phyloP scores from a whole-genome alignment of 2,113 vertebrate species.

The Sporophila hypoxantha region DNA sequence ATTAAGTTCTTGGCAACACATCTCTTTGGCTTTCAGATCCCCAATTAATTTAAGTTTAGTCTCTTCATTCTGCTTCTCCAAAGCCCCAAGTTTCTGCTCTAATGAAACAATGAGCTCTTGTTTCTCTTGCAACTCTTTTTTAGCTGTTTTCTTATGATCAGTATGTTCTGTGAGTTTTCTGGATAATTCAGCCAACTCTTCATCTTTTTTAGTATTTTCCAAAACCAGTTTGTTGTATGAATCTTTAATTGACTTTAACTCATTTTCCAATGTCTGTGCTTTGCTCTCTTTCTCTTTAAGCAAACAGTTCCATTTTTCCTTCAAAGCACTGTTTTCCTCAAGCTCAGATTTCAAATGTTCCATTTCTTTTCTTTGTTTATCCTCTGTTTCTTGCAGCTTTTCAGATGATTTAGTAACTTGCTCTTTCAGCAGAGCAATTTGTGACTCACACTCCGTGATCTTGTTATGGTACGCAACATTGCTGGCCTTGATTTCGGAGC shows the following conservation, averaged over 20 bases:
- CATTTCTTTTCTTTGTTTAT: slow-evolving; percentile 36
- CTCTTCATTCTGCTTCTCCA: slow-evolving; percentile 53
- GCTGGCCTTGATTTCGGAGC: slow-evolving; percentile 71
- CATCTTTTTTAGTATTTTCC: slow-evolving; percentile 65
- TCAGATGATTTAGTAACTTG: slow-evolving; percentile 61
- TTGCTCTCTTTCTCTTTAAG: slow-evolving; percentile 58
- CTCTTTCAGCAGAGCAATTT: slow-evolving; percentile 74
- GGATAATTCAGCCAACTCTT: slow-evolving; percentile 65
- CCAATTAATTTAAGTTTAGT: slow-evolving; percentile 56
- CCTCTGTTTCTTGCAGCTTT: slow-evolving; percentile 67
- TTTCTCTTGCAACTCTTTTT: slow-evolving; percentile 63
- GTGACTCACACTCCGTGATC: slow-evolving; percentile 71
- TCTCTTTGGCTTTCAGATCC: slow-evolving; percentile 62
- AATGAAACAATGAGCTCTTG: slow-evolving; percentile 63
- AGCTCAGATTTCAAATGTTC: slow-evolving; percentile 64
- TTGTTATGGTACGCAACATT: slow-evolving; percentile 50
- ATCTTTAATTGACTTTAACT: slow-evolving; percentile 77
- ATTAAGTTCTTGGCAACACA: slow-evolving; percentile 61
- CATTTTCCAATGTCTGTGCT: slow-evolving; percentile 69
- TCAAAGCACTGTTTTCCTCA: slow-evolving; percentile 50
- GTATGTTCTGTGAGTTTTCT: slow-evolving; percentile 60
- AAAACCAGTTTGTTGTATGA: slow-evolving; percentile 72
- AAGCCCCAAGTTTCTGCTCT: slow-evolving; percentile 60
- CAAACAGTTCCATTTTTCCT: slow-evolving; percentile 58
- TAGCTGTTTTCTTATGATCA: slow-evolving; percentile 49